These are phyloP conservation scores for Pangasianodon hypophthalmus DNA, from an alignment of 2,113 vertebrate genomes.

Conservation along the genomic window DNA sequence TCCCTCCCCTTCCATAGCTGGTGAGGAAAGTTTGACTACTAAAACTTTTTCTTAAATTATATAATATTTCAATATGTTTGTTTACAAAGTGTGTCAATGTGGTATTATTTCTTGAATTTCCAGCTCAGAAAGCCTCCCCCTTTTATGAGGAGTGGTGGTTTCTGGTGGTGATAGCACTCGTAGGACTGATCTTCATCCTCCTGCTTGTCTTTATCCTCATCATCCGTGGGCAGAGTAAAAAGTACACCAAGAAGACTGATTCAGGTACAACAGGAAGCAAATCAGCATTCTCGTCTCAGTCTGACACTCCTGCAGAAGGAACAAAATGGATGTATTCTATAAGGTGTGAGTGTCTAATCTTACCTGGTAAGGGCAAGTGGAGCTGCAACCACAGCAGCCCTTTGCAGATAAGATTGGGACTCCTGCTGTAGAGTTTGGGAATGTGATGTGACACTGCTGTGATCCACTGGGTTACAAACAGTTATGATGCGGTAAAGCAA, in stretches of 20 bases:
- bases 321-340: neutral
- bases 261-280: conserved; percentile 77
- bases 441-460: neutral
- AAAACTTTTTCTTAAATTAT: neutral
- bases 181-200: conserved; percentile 96
- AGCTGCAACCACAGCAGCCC: neutral
- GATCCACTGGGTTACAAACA: neutral
- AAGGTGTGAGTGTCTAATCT: neutral
- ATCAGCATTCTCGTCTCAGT: neutral
- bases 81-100: neutral
- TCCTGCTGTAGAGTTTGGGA: neutral
- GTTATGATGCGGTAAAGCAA: neutral
- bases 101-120: conserved; percentile 36
- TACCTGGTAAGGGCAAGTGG: neutral
- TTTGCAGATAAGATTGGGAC: neutral
- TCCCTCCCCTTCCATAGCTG: conserved; percentile 94
- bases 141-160: conserved; percentile 99
- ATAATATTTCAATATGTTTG: neutral
- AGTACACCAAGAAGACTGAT: conserved; percentile 94
- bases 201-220: conserved; percentile 94
- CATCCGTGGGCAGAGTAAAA: conserved; percentile 95
- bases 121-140: conserved; percentile 92
- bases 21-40: conserved; percentile 61
- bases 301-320: neutral
- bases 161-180: conserved; percentile 91